These are phyloP conservation scores for Turritopsis rubra DNA, from an alignment of 30 jellyfish, hydroid and myxozoan genomes.

Conservation along the genomic window DNA sequence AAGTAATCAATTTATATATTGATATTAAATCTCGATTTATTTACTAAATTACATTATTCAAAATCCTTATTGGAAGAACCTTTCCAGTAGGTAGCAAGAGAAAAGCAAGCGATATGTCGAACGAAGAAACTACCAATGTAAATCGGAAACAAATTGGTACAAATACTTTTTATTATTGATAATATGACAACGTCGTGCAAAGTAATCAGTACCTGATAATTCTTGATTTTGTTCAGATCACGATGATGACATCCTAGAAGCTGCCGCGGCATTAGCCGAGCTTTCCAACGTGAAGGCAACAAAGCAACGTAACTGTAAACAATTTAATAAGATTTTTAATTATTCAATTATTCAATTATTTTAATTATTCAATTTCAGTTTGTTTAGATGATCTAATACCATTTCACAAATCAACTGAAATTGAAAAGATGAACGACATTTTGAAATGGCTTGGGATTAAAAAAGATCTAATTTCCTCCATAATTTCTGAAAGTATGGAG, in stretches of 20 bases:
- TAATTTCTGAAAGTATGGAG: neutral
- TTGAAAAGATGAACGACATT: neutral
- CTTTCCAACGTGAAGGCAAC: neutral
- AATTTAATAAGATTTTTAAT: no score
- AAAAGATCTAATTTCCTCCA: neutral
- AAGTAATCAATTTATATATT: neutral
- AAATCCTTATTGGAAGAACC: neutral
- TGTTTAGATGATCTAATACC: neutral
- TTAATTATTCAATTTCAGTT: neutral
- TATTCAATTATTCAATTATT: neutral
- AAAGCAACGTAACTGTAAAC: neutral
- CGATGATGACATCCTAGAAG: neutral
- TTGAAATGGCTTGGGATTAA: neutral
- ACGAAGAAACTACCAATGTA: neutral
- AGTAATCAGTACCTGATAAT: neutral
- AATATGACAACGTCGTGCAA: neutral
- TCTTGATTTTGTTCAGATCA: neutral
- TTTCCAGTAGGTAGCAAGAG: neutral
- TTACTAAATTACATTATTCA: neutral
- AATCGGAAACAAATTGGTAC: neutral
- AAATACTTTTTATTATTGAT: neutral
- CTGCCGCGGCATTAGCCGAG: neutral
- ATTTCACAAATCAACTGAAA: neutral
- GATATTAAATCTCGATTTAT: no score
- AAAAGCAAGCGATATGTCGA: neutral